Percentiles rank a stretch among this genome's conserved stretches.
phyloP scores from a whole-genome alignment of 2,888 invertebrate genomes.

The Leucoma salicis region DNA sequence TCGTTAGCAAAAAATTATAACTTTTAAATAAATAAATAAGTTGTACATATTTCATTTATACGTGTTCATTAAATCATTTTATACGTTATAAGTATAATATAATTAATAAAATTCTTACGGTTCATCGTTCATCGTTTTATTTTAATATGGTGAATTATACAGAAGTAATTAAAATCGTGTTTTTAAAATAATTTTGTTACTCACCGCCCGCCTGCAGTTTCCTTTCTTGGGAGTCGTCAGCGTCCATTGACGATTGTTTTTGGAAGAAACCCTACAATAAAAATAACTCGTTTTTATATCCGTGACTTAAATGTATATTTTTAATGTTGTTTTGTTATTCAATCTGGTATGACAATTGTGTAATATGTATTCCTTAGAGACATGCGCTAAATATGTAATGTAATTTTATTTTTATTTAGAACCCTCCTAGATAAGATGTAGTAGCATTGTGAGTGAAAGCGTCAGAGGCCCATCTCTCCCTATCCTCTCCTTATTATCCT shows the following conservation, averaged over 20 bases:
- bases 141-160: constrained; percentile 16
- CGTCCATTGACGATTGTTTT: constrained; percentile 71
- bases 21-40: constrained; percentile 5
- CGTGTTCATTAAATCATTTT: constrained; percentile 25
- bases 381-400: no score
- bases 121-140: constrained; percentile 14
- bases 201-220: constrained; percentile 75
- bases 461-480: no score
- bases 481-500: no score
- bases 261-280: constrained; percentile 70
- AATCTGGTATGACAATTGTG: no score
- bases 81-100: constrained; percentile 20
- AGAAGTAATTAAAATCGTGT: constrained; percentile 14
- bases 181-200: constrained; percentile 30
- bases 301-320: neutral
- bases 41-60: constrained; percentile 11
- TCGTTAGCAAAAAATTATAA: constrained; percentile 1
- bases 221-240: constrained; percentile 74
- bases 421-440: no score
- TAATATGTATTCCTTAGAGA: no score
- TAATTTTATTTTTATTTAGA: no score
- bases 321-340: no score
- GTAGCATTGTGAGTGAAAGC: no score
- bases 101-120: constrained; percentile 24
- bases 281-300: neutral